Evolutionary conservation across 30 jellyfish, hydroid and myxozoan genomes (phyloP), one percentile per base, ranked within the genome.

Genomic region (Haliclystus octoradiatus): DNA sequence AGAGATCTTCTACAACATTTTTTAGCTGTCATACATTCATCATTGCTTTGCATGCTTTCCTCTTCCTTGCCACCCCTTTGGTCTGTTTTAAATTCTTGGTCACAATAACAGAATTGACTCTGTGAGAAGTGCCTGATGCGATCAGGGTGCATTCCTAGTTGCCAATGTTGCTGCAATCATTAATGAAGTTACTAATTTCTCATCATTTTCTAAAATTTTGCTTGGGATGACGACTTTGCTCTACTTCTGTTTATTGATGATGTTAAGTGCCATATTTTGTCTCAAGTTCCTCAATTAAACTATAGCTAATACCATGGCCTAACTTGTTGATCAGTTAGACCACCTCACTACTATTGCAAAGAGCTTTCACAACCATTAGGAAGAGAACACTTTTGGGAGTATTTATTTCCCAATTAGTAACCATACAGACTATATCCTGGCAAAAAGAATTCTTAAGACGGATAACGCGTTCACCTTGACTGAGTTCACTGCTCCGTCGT

Each of bases 241-340:
- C 71, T n/a, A n/a, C n/a, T n/a, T n/a, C n/a, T n/a, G n/a, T n/a
- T 49, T 62, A 47, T 70, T 50, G 80, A 70, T 70, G 28, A 70
- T 34, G 31, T 29, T 57, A 33, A 52, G 28, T 50, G 80, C 72
- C 3, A 49, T 52, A n/a, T 50, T 70, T 53, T 12, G 80, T 70
- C 72, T 70, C 80, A 28, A 70, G 26, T 63, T 70, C 80, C 31
- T 50, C 57, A 25, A 70, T 57, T 57, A 70, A 50, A 70, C 28
- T 57, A 32, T 70, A 70, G 80, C 80, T 70, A 28, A 70, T 50
- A 3, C 80, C 80, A 70, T 70, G 72, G 19, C 80, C 80, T 47
- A 47, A 70, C 31, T 70, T 70, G 31, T 50, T 47, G 25, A 70
- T 33, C 72, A 70, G 14, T 49, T 57, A 49, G 26, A 70, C 52